Conservation (phyloP, 2,113 vertebrate species). For the Pomatorhinus ruficollis region DNA sequence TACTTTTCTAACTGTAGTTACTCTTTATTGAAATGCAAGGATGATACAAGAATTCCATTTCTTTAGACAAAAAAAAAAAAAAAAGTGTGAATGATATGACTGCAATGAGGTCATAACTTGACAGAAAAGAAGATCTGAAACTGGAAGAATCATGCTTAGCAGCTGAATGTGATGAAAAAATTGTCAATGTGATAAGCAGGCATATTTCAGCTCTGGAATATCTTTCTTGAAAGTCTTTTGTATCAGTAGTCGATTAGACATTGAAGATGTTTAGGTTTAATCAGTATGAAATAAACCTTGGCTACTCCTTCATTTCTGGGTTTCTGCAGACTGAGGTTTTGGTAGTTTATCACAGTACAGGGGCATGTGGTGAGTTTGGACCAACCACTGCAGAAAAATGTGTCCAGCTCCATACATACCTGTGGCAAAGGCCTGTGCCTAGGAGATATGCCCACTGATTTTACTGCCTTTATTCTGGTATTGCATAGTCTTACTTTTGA, state of each 20-base stretch:
- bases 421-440: background rate
- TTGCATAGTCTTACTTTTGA: background rate
- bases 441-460: background rate
- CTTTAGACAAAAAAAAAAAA: background rate
- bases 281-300: background rate
- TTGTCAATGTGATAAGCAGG: background rate
- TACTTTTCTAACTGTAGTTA: background rate
- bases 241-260: accelerated
- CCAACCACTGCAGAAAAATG: background rate
- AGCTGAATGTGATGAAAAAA: background rate
- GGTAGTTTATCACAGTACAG: background rate
- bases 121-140: background rate
- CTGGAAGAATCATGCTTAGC: background rate
- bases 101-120: background rate
- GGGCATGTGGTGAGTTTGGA: background rate
- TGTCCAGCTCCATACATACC: background rate
- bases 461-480: background rate
- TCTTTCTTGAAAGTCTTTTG: background rate
- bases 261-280: background rate
- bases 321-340: background rate
- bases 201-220: background rate
- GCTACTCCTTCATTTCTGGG: background rate
- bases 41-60: background rate
- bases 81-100: background rate
- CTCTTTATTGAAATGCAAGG: background rate